A percentile compares a stretch with the other conserved stretches of the same genome.
Evolutionary conservation across 2,113 vertebrate species (phyloP).

Genomic region (Meles meles): DNA sequence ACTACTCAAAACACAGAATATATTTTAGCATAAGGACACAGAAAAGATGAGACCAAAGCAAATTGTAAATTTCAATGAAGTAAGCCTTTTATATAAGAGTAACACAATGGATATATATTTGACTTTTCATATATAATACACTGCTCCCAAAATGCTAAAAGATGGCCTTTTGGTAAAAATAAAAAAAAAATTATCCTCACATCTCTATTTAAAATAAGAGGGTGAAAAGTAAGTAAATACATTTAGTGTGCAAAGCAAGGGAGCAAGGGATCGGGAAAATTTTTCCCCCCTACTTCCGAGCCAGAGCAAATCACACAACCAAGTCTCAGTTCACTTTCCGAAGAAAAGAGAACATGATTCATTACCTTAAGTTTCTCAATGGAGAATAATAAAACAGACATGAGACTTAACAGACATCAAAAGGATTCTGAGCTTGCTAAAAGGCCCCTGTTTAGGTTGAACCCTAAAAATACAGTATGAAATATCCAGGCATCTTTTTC

Average conservation of each 20-base stretch:
- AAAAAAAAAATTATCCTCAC: slow-evolving; percentile 23
- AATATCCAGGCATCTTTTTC: slow-evolving; percentile 32
- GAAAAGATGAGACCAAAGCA: slow-evolving; percentile 71
- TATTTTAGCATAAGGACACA: neutral
- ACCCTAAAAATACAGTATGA: neutral
- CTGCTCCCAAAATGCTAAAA: slow-evolving; percentile 53
- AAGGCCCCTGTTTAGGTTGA: neutral
- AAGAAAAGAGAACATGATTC: neutral
- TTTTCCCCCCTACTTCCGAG: neutral
- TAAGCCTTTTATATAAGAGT: slow-evolving; percentile 54
- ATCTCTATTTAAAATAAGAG: neutral
- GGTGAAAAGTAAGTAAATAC: neutral
- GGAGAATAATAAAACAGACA: neutral
- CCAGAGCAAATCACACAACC: neutral
- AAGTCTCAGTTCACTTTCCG: neutral
- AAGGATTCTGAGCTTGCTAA: neutral
- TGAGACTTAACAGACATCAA: neutral
- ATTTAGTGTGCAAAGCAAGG: neutral
- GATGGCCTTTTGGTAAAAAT: neutral
- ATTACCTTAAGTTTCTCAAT: neutral
- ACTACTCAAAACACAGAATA: slow-evolving; percentile 66
- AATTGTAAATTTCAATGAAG: slow-evolving; percentile 69
- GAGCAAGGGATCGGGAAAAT: neutral
- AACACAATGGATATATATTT: slow-evolving; percentile 58
- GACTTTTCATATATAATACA: slow-evolving; percentile 55